Percentiles rank a stretch among this genome's conserved stretches.
These are phyloP conservation scores for Marcusenius ussheri DNA, from an alignment of 2,113 vertebrate genomes.

Conservation along the genomic window DNA sequence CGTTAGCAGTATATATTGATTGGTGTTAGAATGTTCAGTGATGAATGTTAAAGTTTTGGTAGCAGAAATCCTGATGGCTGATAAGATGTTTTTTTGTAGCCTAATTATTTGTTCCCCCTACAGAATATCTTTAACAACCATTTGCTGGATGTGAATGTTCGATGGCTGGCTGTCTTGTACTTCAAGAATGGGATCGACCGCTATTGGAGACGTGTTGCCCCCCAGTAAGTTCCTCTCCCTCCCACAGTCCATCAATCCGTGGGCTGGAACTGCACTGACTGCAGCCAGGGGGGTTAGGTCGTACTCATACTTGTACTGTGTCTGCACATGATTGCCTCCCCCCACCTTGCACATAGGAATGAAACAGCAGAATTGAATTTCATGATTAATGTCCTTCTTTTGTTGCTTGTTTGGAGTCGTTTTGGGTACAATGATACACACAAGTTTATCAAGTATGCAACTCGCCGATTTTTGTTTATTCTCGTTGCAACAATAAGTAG, in stretches of 20 bases:
- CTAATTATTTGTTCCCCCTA: conserved; percentile 17
- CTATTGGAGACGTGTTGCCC: conserved; percentile 92
- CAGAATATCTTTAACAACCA: conserved; percentile 97
- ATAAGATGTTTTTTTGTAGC: neutral
- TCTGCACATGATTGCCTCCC: neutral
- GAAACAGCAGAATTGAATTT: neutral
- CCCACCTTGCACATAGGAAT: neutral
- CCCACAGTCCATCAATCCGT: conserved; percentile 8
- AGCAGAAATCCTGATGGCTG: neutral
- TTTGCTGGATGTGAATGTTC: conserved; percentile 85
- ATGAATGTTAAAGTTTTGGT: neutral
- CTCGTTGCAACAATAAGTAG: too few relatives aligned
- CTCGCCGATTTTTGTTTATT: too few relatives aligned
- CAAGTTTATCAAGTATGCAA: too few relatives aligned
- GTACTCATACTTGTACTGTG: neutral
- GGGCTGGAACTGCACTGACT: conserved; percentile 12
- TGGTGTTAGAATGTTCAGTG: neutral
- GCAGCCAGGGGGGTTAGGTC: neutral
- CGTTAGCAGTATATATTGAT: neutral
- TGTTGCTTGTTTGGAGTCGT: neutral
- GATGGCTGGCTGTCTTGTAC: conserved; percentile 94
- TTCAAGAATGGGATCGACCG: conserved; percentile 98
- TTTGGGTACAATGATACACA: too few relatives aligned
- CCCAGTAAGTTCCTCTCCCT: conserved; percentile 72
- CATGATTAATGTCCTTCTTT: neutral